Evolutionary conservation across 2,797 vertebrate species (phyloP), one percentile per base, ranked within the genome.

Genomic region (Geotrypetes seraphini): DNA sequence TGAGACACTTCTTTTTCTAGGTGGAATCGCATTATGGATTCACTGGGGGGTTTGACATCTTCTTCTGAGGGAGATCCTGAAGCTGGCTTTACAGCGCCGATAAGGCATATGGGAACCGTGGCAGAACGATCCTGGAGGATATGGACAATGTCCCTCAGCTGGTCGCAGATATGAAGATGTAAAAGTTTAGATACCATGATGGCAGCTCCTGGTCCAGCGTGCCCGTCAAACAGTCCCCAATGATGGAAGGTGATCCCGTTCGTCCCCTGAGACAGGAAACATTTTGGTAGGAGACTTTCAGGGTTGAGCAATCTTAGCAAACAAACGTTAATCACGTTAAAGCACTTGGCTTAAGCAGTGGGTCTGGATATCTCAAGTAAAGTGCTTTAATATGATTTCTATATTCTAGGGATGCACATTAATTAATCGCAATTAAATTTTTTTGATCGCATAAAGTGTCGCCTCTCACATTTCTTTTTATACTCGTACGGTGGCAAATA

Each of bases 221-320:
- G 96, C 20, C 96, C 96, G 7, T 99, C 96, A 41, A 91, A 99
- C 33, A 98, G 71, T 2, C 89, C 95, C 92, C 95, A 99, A 55
- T 93, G 97, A 58, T 90, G 80, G 46, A 99, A 83, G 26, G 78
- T 81, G 53, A 98, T 78, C 11, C 87, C 89, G 21, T 75, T 78
- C 27, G 57, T 69, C 36, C 84, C 81, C 92, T 95, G 37, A 1
- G 5, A 49, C 33, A 31, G 58, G 34, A 47, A 16, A 21, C 3
- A 5, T 23, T 30, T 12, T 38, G 13, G 23, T 26, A 28, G 0
- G 1, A 47, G 26, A 3, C 3, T 24, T 11, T 8, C 21, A 3
- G 11, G 11, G 6, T n/a, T n/a, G n/a, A n/a, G n/a, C n/a, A n/a
- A n/a, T n/a, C n/a, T n/a, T n/a, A n/a, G n/a, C n/a, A n/a, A n/a